Base-by-base conservation (phyloP, 2,797 vertebrate genomes). In the Linurgus olivaceus region DNA sequence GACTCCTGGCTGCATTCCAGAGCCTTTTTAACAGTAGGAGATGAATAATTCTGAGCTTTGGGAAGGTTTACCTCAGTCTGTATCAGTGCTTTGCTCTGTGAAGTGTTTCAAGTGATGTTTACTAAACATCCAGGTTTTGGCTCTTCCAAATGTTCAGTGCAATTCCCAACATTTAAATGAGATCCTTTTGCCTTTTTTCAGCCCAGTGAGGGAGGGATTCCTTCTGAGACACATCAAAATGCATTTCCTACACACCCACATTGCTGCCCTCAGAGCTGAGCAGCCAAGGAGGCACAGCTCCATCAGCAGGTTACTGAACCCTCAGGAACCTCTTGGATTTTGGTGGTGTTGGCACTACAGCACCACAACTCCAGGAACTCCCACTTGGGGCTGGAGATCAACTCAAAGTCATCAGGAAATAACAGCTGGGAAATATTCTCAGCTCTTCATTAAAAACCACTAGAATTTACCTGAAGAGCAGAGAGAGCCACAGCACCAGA, bases 401-500 rank as follows among this genome's bases (percentile, higher is more conserved):
- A 10, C 26, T 48, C n/a, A 7, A 76, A 85, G 17, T 17, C 21
- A 38, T 2, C 11, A 10, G 0, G 1, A 48, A 94, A 61, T 20
- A 65, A n/a, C 1, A 17, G 65, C 67, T 71, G 82, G 35, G 62
- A 93, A 86, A 88, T 55, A 28, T 8, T 59, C 86, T 26, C 70
- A 68, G 67, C 19, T 28, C 2, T 63, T 63, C 42, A 21, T 40
- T 21, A 31, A 31, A 12, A 52, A 33, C 55, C 75, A 54, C 52
- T 70, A 13, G 71, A 88, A 96, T 75, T 74, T 67, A 99, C 99
- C 99, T 99, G 99, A 50, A 99, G 98, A 50, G 99, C 99, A 73
- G 99, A 99, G 68, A 99, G 98, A 14, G 99, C 99, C 74, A 99
- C 99, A 20, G 99, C 99, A 8, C 98, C 98, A 1, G 98, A 98